These are phyloP conservation scores for Martes martes DNA, from an alignment of 2,113 vertebrate species.

Conservation along the genomic window DNA sequence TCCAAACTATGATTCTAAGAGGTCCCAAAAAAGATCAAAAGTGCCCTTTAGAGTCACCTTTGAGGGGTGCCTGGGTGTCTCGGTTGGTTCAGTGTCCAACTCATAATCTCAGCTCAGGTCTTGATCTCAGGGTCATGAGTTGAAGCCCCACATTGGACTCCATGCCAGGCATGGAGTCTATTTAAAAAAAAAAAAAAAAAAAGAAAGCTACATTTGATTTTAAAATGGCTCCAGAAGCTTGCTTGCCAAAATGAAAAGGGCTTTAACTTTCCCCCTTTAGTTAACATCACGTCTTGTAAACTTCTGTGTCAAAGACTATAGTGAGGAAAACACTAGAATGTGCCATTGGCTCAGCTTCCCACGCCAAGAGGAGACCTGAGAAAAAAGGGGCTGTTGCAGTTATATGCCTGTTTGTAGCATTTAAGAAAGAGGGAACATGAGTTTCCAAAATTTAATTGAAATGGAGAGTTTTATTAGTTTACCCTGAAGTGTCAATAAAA, in stretches of 20 bases:
- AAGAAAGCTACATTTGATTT: background rate
- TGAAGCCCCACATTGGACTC: background rate
- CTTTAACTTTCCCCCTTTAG: background rate
- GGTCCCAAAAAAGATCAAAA: background rate
- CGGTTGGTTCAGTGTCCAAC: background rate
- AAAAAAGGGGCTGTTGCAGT: background rate
- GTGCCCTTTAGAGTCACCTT: background rate
- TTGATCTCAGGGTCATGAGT: background rate
- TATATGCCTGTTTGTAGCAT: background rate
- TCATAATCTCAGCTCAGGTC: background rate
- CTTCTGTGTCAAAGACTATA: background rate
- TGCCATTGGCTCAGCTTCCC: background rate
- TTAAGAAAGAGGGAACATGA: background rate
- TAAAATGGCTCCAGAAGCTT: background rate
- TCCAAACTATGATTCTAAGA: background rate
- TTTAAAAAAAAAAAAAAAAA: background rate
- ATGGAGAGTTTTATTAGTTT: constrained; percentile 66
- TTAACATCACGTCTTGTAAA: fast-evolving
- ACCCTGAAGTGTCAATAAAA: constrained; percentile 72
- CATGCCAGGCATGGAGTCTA: background rate
- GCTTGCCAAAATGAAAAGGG: background rate
- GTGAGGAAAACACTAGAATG: background rate
- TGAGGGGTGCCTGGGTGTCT: background rate
- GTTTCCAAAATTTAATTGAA: constrained; percentile 57
- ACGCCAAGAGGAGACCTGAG: background rate